Evolutionary conservation across 2,888 invertebrate genomes (phyloP).

Genomic region (Aphodius sticticus): DNA sequence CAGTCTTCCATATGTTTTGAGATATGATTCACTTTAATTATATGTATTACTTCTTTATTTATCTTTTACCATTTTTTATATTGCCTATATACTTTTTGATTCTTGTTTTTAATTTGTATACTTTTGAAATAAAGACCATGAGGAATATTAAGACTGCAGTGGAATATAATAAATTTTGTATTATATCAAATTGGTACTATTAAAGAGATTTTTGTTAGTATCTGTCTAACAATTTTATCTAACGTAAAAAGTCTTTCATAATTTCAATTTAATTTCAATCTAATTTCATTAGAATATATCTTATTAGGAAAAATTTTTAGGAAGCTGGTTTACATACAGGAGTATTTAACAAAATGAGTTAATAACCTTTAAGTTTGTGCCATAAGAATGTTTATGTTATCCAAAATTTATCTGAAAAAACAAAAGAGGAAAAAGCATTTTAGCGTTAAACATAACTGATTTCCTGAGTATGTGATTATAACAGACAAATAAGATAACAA

Average conservation of each 20-base stretch:
- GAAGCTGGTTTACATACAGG: not conserved
- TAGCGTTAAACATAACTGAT: too few relatives aligned
- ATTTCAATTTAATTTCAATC: too few relatives aligned
- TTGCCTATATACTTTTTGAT: not conserved
- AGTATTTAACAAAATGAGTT: not conserved
- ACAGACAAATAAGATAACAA: too few relatives aligned
- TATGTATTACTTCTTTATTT: slow-evolving; percentile 4
- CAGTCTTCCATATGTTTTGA: not conserved
- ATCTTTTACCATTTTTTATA: not conserved
- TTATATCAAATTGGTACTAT: not conserved
- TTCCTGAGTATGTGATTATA: too few relatives aligned
- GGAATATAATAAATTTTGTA: not conserved
- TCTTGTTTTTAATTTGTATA: not conserved
- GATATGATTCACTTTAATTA: not conserved
- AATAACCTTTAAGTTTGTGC: too few relatives aligned
- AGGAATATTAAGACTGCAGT: not conserved
- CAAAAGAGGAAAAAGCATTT: too few relatives aligned
- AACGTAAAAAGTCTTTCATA: not conserved
- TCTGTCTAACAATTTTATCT: not conserved
- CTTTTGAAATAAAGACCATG: not conserved
- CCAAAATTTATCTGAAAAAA: too few relatives aligned
- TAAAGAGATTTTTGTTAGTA: not conserved
- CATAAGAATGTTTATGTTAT: too few relatives aligned
- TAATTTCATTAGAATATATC: not conserved
- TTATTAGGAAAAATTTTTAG: not conserved